phyloP scores from a whole-genome alignment of 2,888 invertebrate species.

The Zygogramma bicolorata region DNA sequence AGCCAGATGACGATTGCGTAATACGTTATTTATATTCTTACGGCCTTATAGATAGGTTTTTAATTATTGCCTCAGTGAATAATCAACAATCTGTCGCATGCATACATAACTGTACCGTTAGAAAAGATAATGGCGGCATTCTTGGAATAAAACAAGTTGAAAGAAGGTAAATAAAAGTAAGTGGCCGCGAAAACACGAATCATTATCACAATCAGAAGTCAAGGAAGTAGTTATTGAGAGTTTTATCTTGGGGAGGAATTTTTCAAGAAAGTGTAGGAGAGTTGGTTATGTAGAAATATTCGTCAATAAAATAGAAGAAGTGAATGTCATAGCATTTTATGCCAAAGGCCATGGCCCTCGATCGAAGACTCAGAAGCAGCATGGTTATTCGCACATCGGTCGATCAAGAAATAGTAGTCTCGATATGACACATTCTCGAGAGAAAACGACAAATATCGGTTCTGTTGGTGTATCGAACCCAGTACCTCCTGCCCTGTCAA shows the following conservation, averaged over 20 bases:
- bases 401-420: no score
- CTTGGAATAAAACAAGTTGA: conserved; percentile 38
- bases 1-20: conserved; percentile 45
- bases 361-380: no score
- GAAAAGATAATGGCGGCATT: conserved; percentile 40
- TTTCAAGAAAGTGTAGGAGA: neutral
- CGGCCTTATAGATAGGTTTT: conserved; percentile 41
- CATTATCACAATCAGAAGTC: neutral
- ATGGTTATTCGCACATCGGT: no score
- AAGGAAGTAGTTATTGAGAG: neutral
- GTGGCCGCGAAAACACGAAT: neutral
- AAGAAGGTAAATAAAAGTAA: conserved; percentile 42
- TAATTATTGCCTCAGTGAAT: conserved; percentile 39
- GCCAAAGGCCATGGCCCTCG: no score
- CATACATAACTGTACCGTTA: conserved; percentile 42
- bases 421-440: no score
- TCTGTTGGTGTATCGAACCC: no score
- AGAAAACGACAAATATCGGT: no score
- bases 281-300: neutral
- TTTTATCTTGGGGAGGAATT: neutral
- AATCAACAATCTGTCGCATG: conserved; percentile 42
- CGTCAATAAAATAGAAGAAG: no score
- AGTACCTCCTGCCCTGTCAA: no score
- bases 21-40: conserved; percentile 39
- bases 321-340: no score